These are phyloP conservation scores for Xylota sylvarum DNA, from an alignment of 2,888 invertebrate species.

Conservation along the genomic window DNA sequence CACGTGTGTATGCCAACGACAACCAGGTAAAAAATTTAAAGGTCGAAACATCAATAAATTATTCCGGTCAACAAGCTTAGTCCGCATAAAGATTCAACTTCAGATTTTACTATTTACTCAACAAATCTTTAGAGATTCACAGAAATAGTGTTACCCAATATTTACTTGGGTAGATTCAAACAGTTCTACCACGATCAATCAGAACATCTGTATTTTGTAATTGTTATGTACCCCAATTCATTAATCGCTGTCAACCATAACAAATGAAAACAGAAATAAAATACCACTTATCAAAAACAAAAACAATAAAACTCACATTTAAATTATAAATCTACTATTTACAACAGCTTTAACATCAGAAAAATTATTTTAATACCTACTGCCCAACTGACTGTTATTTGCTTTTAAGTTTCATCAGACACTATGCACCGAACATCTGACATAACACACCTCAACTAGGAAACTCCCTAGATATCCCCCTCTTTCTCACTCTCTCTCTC, in stretches of 20 bases:
- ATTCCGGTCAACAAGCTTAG: slow-evolving; percentile 36
- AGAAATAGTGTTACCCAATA: slow-evolving; percentile 16
- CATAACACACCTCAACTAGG: slow-evolving; percentile 10
- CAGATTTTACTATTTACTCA: slow-evolving; percentile 31
- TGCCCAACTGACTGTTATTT: neutral
- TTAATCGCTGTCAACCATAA: slow-evolving; percentile 19
- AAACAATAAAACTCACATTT: slow-evolving; percentile 3
- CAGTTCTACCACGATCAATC: neutral
- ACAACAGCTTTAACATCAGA: neutral
- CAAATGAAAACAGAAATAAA: slow-evolving; percentile 4
- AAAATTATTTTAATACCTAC: slow-evolving; percentile 7
- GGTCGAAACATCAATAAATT: slow-evolving; percentile 45
- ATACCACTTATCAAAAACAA: neutral
- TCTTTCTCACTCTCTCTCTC: too few relatives aligned
- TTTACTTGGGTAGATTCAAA: slow-evolving; percentile 24
- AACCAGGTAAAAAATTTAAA: slow-evolving; percentile 39
- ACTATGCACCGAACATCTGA: slow-evolving; percentile 11
- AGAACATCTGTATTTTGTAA: slow-evolving; percentile 1
- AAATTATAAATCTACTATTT: slow-evolving; percentile 16
- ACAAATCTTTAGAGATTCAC: slow-evolving; percentile 23
- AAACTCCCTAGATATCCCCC: slow-evolving; percentile 32
- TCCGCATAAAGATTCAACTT: slow-evolving; percentile 29
- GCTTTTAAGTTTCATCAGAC: slow-evolving; percentile 2
- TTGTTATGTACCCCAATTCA: neutral
- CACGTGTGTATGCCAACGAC: neutral